Percentiles rank a stretch among this genome's conserved stretches.
These are phyloP conservation scores for Cardiocondyla obscurior DNA, from an alignment of 1,140 invertebrate genomes.

Conservation along the genomic window DNA sequence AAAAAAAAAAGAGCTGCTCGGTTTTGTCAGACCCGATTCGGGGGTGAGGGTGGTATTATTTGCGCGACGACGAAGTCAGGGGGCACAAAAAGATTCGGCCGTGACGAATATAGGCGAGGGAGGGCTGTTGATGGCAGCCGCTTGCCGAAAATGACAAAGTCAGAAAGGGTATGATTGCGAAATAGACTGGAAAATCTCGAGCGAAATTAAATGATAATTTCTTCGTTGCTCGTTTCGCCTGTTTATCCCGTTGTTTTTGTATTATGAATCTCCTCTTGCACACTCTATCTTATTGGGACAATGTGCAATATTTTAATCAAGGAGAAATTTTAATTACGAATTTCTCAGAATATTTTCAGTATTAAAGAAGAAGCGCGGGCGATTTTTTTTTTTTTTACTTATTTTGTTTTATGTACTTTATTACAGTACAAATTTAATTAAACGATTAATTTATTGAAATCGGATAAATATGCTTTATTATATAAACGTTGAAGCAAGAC, in stretches of 20 bases:
- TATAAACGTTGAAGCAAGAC: background rate
- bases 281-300: background rate
- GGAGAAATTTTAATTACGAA: background rate
- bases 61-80: background rate
- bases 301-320: background rate
- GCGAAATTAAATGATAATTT: slow-evolving; percentile 1
- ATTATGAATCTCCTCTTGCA: background rate
- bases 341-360: background rate
- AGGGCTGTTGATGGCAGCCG: background rate
- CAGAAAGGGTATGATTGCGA: background rate
- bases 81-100: slow-evolving; percentile 19
- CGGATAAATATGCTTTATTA: background rate
- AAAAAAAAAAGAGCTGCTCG: background rate
- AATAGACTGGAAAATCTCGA: slow-evolving; percentile 24
- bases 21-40: background rate
- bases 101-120: background rate
- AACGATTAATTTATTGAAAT: background rate
- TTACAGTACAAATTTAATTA: background rate
- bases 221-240: background rate
- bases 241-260: background rate
- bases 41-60: background rate
- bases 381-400: background rate
- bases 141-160: slow-evolving; percentile 1
- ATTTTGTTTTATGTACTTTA: background rate
- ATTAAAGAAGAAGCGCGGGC: background rate